Evolutionary conservation across 2,888 invertebrate species (phyloP).

Genomic region (Adelphocoris suturalis): DNA sequence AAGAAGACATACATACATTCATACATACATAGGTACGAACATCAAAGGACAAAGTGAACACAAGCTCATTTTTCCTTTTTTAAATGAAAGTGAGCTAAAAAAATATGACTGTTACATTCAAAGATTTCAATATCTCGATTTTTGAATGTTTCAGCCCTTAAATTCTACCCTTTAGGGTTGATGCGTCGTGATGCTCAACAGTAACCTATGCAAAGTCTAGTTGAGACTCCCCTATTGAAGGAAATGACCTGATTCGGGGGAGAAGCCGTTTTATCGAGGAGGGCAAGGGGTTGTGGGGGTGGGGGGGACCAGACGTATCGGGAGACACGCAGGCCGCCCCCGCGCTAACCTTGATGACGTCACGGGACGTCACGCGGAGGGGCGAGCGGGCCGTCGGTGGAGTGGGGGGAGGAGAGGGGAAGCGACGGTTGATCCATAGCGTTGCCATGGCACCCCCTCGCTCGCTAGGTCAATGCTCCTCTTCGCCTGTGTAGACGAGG

Average conservation of each 20-base stretch:
- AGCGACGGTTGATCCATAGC: slow-evolving; percentile 41
- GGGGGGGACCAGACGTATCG: not conserved
- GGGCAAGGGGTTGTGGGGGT: no score
- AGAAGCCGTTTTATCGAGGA: not conserved
- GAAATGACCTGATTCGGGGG: slow-evolving; percentile 2
- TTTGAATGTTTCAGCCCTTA: no score
- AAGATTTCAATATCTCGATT: no score
- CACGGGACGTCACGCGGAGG: slow-evolving; percentile 20
- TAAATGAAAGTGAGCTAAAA: no score
- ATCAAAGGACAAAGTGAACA: no score
- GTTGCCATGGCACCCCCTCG: slow-evolving; percentile 33
- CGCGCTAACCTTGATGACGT: slow-evolving; percentile 28
- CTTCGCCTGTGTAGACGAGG: not conserved
- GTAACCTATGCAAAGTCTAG: no score
- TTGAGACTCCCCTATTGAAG: not conserved
- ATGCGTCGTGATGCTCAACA: no score
- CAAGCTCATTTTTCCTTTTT: no score
- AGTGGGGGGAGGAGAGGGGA: not conserved
- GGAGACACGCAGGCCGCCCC: not conserved
- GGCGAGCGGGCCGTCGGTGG: not conserved
- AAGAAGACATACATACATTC: no score
- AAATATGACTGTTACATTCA: no score
- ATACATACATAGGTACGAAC: no score
- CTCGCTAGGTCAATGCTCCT: slow-evolving; percentile 45
- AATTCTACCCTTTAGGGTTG: no score